These are phyloP conservation scores for Auanema sp. DNA, from an alignment of 2,888 invertebrate species.

Conservation along the genomic window DNA sequence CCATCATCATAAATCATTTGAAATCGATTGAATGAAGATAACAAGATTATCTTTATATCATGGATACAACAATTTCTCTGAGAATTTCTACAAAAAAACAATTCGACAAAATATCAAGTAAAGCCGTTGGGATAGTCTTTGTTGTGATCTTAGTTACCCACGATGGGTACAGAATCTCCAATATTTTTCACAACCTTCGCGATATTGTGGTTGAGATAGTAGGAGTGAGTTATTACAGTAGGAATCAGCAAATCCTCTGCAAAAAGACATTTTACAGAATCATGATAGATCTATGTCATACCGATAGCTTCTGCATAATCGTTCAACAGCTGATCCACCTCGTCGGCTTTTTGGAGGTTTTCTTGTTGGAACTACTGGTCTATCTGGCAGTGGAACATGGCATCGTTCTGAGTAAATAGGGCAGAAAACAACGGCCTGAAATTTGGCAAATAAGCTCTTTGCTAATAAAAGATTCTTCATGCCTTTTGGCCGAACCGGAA, in stretches of 20 bases:
- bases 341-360: conserved; percentile 27
- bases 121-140: background rate
- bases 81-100: background rate
- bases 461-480: background rate
- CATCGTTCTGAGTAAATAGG: conserved; percentile 59
- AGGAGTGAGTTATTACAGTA: conserved; percentile 57
- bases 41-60: background rate
- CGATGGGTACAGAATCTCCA: conserved; percentile 49
- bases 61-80: background rate
- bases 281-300: conserved; percentile 3
- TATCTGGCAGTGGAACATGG: conserved; percentile 54
- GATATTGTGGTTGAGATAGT: conserved; percentile 44
- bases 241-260: conserved; percentile 46
- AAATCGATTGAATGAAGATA: conserved; percentile 1
- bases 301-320: conserved; percentile 42
- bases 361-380: conserved; percentile 50
- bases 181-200: conserved; percentile 57
- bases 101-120: background rate
- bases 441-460: background rate
- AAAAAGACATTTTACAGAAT: background rate
- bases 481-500: conserved; percentile 50
- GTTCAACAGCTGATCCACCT: conserved; percentile 23
- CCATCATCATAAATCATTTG: too few species aligned
- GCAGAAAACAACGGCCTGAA: conserved; percentile 59
- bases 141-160: background rate